Percentiles rank a stretch among this genome's conserved stretches.
Evolutionary conservation across 2,888 invertebrate species (phyloP).

Genomic region (Pseudanteris insignis): DNA sequence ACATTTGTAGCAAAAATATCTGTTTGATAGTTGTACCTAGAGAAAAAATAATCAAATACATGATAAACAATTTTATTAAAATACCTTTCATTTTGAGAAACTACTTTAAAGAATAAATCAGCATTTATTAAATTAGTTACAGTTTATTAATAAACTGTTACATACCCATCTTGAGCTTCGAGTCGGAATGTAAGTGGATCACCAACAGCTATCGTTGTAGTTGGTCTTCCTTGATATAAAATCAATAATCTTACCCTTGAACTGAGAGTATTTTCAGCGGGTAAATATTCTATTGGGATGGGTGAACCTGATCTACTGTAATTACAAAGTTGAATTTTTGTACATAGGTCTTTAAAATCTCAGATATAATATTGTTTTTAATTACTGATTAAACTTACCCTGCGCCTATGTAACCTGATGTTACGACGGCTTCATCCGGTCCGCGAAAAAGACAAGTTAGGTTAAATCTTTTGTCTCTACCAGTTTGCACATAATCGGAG

Average conservation of each 20-base stretch:
- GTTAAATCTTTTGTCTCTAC: conserved; percentile 89
- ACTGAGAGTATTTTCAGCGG: conserved; percentile 89
- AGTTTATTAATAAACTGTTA: background rate
- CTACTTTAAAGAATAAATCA: too few relatives aligned
- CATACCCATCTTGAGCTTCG: conserved; percentile 83
- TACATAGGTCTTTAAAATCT: background rate
- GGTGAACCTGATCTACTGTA: conserved; percentile 84
- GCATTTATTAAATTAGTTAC: too few relatives aligned
- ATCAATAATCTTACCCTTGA: conserved; percentile 87
- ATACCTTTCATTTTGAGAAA: too few relatives aligned
- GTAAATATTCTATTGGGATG: conserved; percentile 90
- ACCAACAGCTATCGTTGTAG: conserved; percentile 92
- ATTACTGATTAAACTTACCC: too few relatives aligned
- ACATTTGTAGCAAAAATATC: conserved; percentile 95
- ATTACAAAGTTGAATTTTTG: background rate
- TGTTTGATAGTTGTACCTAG: conserved; percentile 79
- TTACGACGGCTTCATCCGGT: conserved; percentile 92
- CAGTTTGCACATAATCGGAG: conserved; percentile 91
- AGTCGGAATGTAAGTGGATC: conserved; percentile 89
- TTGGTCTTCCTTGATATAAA: conserved; percentile 88
- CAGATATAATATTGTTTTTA: background rate
- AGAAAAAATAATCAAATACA: too few relatives aligned
- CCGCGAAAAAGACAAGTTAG: conserved; percentile 91
- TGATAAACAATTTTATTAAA: too few relatives aligned
- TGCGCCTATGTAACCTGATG: conserved; percentile 90